These are phyloP conservation scores for Perccottus glenii DNA, from an alignment of 2,113 vertebrate genomes.

Conservation along the genomic window DNA sequence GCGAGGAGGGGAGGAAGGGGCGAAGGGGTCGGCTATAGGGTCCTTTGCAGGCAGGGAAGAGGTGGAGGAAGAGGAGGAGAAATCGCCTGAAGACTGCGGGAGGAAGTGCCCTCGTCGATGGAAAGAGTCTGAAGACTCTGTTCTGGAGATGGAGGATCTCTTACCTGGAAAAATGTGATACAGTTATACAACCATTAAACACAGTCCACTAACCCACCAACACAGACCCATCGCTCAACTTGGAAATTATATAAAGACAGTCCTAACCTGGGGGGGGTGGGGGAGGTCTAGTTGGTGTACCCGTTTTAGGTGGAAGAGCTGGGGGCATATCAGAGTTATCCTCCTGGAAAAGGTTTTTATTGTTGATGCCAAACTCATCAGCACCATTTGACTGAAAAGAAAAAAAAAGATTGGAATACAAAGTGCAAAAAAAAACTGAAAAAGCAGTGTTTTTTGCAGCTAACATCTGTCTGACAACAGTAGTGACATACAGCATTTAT, in stretches of 20 bases:
- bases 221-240: not conserved
- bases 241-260: not conserved
- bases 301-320: constrained; percentile 93
- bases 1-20: constrained; percentile 87
- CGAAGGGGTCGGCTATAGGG: constrained; percentile 89
- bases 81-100: constrained; percentile 84
- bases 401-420: constrained; percentile 3
- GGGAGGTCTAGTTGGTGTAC: constrained; percentile 94
- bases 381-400: constrained; percentile 83
- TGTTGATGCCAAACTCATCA: constrained; percentile 86
- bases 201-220: not conserved
- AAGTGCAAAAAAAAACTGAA: too few relatives aligned
- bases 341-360: constrained; percentile 89
- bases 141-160: constrained; percentile 86
- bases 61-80: constrained; percentile 79
- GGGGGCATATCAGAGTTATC: constrained; percentile 88
- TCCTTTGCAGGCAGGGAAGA: constrained; percentile 91
- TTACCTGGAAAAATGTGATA: constrained; percentile 83
- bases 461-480: too few relatives aligned
- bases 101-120: constrained; percentile 89
- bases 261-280: constrained; percentile 92
- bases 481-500: too few relatives aligned
- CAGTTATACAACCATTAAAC: constrained; percentile 54
- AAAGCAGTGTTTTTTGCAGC: too few relatives aligned
- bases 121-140: constrained; percentile 93